Percentiles rank a stretch among this genome's conserved stretches.
phyloP scores from a whole-genome alignment of 2,113 vertebrate species.

The Antechinus flavipes region DNA sequence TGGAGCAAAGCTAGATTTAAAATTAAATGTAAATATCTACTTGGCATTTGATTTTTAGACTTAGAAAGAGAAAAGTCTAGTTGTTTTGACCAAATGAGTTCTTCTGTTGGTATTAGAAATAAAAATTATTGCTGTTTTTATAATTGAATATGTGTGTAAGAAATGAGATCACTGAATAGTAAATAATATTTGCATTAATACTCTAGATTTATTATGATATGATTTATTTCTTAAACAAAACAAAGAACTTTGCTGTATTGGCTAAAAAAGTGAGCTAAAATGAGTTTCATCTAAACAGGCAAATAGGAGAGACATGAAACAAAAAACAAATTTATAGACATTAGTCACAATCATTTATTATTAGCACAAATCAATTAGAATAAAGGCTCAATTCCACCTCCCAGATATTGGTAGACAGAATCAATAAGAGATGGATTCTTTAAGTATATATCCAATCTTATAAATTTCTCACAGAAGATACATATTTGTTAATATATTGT shows the following conservation, averaged over 20 bases:
- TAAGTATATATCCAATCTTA: slow-evolving; percentile 26
- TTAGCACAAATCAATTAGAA: slow-evolving; percentile 19
- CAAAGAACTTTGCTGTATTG: slow-evolving; percentile 8
- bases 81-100: neutral
- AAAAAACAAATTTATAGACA: slow-evolving; percentile 29
- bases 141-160: slow-evolving; percentile 8
- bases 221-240: slow-evolving; percentile 30
- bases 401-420: slow-evolving; percentile 8
- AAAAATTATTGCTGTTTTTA: neutral
- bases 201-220: slow-evolving; percentile 25
- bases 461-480: slow-evolving; percentile 26
- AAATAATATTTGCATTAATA: slow-evolving; percentile 13
- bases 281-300: neutral
- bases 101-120: slow-evolving; percentile 25
- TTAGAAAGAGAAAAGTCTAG: neutral
- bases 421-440: neutral
- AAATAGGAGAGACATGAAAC: slow-evolving; percentile 28
- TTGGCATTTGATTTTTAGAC: neutral
- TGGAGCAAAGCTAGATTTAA: slow-evolving; percentile 9
- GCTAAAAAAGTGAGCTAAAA: slow-evolving; percentile 4
- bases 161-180: slow-evolving; percentile 37
- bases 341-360: slow-evolving; percentile 44
- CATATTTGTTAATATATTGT: slow-evolving; percentile 52
- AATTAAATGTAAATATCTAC: neutral
- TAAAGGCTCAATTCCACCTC: neutral